Conservation (phyloP, 2,888 invertebrate species). For the Dichetophora obliterata region DNA sequence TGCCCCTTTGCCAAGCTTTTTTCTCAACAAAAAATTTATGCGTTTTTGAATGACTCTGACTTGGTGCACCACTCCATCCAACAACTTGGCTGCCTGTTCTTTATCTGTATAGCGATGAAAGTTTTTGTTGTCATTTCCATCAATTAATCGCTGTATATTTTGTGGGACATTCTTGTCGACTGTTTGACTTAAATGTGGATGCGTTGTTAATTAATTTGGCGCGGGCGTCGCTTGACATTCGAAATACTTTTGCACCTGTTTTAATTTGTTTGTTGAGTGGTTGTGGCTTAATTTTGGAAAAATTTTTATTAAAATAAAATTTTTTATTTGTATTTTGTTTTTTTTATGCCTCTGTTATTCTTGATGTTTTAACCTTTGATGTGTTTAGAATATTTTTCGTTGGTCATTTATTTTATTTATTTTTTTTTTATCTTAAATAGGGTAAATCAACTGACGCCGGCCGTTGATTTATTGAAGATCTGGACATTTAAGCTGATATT, state of each 20-base stretch:
- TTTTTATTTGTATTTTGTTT: neutral
- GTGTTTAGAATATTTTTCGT: too few species aligned
- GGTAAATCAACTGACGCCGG: too few species aligned
- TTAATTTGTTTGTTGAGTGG: slow-evolving; percentile 31
- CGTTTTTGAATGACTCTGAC: slow-evolving; percentile 43
- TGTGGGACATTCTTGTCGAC: neutral
- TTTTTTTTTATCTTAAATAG: too few species aligned
- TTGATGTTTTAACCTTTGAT: too few species aligned
- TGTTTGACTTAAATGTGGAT: neutral
- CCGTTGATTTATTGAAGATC: too few species aligned
- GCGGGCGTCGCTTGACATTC: slow-evolving; percentile 7
- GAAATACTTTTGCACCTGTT: slow-evolving; percentile 37
- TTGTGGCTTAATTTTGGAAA: neutral
- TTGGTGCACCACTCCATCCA: neutral
- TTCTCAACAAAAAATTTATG: slow-evolving; percentile 39
- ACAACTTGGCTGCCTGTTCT: too few species aligned
- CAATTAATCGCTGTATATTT: neutral
- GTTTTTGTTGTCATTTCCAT: neutral
- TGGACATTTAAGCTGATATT: too few species aligned
- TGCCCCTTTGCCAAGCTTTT: neutral
- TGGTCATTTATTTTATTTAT: too few species aligned
- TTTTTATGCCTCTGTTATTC: neutral
- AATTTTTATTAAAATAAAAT: slow-evolving; percentile 7
- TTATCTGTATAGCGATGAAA: too few species aligned
- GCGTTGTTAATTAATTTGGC: slow-evolving; percentile 25